Base-by-base conservation (phyloP, 2,888 invertebrate species). In the Eudasyphora cyanicolor region DNA sequence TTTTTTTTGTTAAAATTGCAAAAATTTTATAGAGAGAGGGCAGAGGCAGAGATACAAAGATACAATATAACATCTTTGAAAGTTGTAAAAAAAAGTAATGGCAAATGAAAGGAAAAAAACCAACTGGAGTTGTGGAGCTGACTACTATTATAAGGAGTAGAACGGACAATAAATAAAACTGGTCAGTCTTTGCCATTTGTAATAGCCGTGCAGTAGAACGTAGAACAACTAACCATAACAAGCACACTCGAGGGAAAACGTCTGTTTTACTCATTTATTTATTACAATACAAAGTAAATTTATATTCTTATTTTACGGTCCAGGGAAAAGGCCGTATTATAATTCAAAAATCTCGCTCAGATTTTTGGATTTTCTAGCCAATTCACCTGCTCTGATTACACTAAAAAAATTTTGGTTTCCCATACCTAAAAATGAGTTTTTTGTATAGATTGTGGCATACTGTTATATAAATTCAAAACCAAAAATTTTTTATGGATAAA, bases 61-160 rank as follows among this genome's bases (percentile, higher is more conserved):
- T 51, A 51, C 10, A 51, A 51, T 45, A 51, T 6, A 21, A 51
- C 51, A 51, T 51, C 51, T 51, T 51, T 21, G 51, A 51, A 45
- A 51, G 51, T 51, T 51, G 19, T 51, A 51, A 51, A 21, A 51
- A 49, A 51, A 51, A 51, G n/a, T 51, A 21, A 21, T 51, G 51
- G 51, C 51, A 51, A 51, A 51, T 51, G 51, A 21, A 51, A 51
- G 51, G 21, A 51, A 51, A 51, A 7, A 19, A 10, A 19, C 51
- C 21, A 51, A 21, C 19, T 3, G 45, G 10, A 45, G 10, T n/a
- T 8, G n/a, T 21, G 21, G 1, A 21, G 51, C n/a, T 51, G 12
- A 51, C 2, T n/a, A n/a, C n/a, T 45, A 45, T 45, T 1, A 2
- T n/a, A 45, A 45, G 45, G 45, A 45, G 45, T 45, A 45, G 45